Base-by-base conservation (phyloP, 2,797 vertebrate genomes). In the Masticophis lateralis region DNA sequence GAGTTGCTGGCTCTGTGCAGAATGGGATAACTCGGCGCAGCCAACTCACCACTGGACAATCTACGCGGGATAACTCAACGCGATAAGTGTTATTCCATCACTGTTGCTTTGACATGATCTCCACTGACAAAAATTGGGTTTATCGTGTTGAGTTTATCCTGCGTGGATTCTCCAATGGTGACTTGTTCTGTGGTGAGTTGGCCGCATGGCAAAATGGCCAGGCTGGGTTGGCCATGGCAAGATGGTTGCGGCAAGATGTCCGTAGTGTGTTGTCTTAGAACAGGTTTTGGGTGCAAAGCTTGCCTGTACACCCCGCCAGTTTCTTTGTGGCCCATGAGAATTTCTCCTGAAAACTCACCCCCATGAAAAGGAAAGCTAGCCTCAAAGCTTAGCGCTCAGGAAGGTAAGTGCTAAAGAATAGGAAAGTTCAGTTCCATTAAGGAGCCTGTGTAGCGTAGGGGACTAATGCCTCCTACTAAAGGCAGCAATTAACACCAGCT, bases 141-240 rank as follows among this genome's bases (percentile, higher is more conserved):
- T 16, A 16, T 69, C 13, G 2, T 69, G 13, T 16, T 69, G 28
- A 14, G 28, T n/a, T n/a, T n/a, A 66, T n/a, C 63, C 63, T 2
- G 1, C 2, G 0, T 14, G 5, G 4, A n/a, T 66, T 66, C 4
- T 66, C 13, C 5, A 2, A 16, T 16, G 63, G 63, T 2, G 0
- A 32, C 13, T 16, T 16, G 5, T 16, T n/a, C 13, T 69, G 28
- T 6, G 63, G 13, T 14, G 4, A 13, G 61, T 13, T 66, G 63
- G 28, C 63, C 28, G 0, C 63, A 11, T 0, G 9, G 60, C 25
- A 3, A 61, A 8, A 25, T 59, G 57, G 57, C 57, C 57, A 7
- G 5, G 6, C 18, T 22, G 18, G 57, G 20, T 59, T 60, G 59
- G 22, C 59, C 8, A 1, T 3, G 20, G 59, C 59, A 25, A 60